These are phyloP conservation scores for Arenaria interpres DNA, from an alignment of 2,113 vertebrate genomes.

Conservation along the genomic window DNA sequence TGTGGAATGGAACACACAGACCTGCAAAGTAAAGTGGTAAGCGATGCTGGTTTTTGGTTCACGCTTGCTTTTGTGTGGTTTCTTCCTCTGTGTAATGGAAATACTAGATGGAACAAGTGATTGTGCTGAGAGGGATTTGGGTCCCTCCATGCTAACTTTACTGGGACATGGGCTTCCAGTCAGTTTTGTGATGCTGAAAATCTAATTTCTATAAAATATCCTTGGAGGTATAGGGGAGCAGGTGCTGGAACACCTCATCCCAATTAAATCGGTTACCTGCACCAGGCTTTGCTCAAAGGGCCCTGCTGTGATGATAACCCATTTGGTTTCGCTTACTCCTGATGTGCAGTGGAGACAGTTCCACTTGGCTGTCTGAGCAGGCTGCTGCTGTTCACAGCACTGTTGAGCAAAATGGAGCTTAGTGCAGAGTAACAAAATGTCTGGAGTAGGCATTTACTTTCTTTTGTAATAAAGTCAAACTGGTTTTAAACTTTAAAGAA, in stretches of 20 bases:
- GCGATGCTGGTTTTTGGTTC: neutral
- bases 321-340: conserved; percentile 60
- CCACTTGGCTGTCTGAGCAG: conserved; percentile 70
- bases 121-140: neutral
- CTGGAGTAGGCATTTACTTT: neutral
- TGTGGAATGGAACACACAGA: conserved; percentile 91
- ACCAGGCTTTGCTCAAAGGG: neutral
- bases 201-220: neutral
- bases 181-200: neutral
- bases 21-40: conserved; percentile 90
- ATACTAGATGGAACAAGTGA: neutral
- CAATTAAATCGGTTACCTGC: neutral
- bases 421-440: neutral
- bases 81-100: neutral
- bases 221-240: neutral
- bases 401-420: neutral
- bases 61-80: fast-evolving
- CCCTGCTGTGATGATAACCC: conserved; percentile 53
- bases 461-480: neutral
- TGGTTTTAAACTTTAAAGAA: neutral
- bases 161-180: neutral
- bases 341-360: conserved; percentile 45
- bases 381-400: neutral
- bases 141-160: neutral
- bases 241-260: neutral